Base-by-base conservation (phyloP, 2,888 invertebrate species). In the Polydrusus tereticollis region DNA sequence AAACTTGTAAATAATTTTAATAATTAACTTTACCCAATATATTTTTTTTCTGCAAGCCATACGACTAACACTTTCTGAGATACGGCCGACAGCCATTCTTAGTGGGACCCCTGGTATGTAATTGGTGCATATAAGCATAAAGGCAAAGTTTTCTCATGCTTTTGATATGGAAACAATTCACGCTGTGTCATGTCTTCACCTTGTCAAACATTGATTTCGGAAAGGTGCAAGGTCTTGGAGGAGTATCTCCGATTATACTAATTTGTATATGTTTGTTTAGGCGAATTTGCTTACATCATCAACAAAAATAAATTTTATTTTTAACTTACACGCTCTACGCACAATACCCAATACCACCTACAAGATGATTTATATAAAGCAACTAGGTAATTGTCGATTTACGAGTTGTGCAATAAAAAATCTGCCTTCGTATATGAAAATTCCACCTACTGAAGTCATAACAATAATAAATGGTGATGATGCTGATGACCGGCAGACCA, bases 401-500 rank as follows among this genome's bases (percentile, higher is more conserved):
- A 45, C 10, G 10, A 16, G 20, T 63, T 63, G 63, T 20, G 38
- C 38, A 50, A 63, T 50, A 45, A 62, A 62, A 63, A 52, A 36
- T 36, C 10, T 10, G n/a, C n/a, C n/a, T n/a, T n/a, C n/a, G n/a
- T n/a, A 55, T 29, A 33, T 29, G 29, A 18, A 45, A 45, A 14
- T 18, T 50, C 63, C 63, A 12, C 63, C 63, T 38, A 63, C 63
- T 50, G 7, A 21, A 38, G 16, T 63, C 50, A 50, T 62, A 62
- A 55, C 52, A 29, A 55, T 55, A 55, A 55, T 55, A 55, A 55
- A 55, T 55, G 52, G 52, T 26, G 52, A 55, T 55, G 52, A 55
- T 55, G 52, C 16, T 55, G 52, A 55, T 16, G 52, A 55, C 52
- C 52, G 52, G 29, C 52, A 29, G 29, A 29, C 52, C 2, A 55